These are phyloP conservation scores for Pseudolycoriella hygida DNA, from an alignment of 2,888 invertebrate species.

Conservation along the genomic window DNA sequence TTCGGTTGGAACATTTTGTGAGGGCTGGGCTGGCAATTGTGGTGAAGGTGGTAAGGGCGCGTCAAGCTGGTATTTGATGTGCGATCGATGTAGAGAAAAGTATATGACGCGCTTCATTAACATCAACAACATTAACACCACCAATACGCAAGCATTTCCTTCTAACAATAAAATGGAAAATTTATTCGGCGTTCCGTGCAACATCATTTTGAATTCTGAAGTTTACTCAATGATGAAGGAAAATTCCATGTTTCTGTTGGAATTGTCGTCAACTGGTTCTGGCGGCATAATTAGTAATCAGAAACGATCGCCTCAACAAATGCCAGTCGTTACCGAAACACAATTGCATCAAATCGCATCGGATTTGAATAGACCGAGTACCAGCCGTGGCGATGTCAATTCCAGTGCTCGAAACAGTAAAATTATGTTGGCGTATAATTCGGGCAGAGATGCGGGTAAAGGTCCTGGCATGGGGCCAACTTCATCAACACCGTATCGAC, in stretches of 20 bases:
- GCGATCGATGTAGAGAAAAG: conserved; percentile 77
- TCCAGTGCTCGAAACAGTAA: background rate
- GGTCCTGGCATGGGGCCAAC: conserved; percentile 11
- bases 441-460: background rate
- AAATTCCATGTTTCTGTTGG: conserved; percentile 85
- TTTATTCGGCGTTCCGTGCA: conserved; percentile 25
- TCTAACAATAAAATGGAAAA: conserved; percentile 28
- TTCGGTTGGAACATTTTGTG: conserved; percentile 71
- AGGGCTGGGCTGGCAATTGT: conserved; percentile 78
- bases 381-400: conserved; percentile 21
- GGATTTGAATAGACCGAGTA: conserved; percentile 26
- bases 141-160: conserved; percentile 22
- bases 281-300: conserved; percentile 10
- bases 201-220: conserved; percentile 25
- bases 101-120: conserved; percentile 29
- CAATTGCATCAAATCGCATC: conserved; percentile 21
- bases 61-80: conserved; percentile 82
- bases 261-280: conserved; percentile 53
- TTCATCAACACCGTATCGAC: conserved; percentile 20
- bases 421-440: background rate
- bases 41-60: conserved; percentile 67
- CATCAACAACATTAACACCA: conserved; percentile 23
- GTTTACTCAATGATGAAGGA: conserved; percentile 58
- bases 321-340: conserved; percentile 27
- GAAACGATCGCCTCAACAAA: conserved; percentile 25